A percentile compares a stretch with the other conserved stretches of the same genome.
These are phyloP conservation scores for Anthopleura xanthogrammica DNA, from an alignment of 92 coral and sea anemone genomes.

Conservation along the genomic window DNA sequence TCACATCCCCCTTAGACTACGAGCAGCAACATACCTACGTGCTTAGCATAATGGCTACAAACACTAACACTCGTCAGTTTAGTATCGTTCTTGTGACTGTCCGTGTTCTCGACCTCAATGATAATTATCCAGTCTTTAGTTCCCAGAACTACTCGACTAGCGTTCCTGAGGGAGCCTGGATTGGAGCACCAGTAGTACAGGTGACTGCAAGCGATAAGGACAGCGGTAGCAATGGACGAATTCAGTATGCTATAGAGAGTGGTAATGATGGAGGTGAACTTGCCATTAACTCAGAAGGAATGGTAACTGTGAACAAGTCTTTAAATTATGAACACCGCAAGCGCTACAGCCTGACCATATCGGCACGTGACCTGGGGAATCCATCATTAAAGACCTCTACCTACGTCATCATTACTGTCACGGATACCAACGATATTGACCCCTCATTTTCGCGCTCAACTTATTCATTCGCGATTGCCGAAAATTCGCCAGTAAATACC, in stretches of 20 bases:
- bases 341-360: slow-evolving; percentile 12
- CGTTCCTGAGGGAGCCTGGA: slow-evolving; percentile 38
- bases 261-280: slow-evolving; percentile 37
- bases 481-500: slow-evolving; percentile 22
- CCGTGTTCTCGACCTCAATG: slow-evolving; percentile 27
- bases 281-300: slow-evolving; percentile 13
- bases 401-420: slow-evolving; percentile 33
- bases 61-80: slow-evolving; percentile 13
- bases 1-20: slow-evolving; percentile 27
- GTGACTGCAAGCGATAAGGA: slow-evolving; percentile 63
- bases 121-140: slow-evolving; percentile 22
- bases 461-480: slow-evolving; percentile 37
- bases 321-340: slow-evolving; percentile 34
- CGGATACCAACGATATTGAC: slow-evolving; percentile 44
- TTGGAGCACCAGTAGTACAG: slow-evolving; percentile 43
- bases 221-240: slow-evolving; percentile 45
- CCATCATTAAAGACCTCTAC: slow-evolving; percentile 41
- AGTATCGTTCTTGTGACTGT: slow-evolving; percentile 13
- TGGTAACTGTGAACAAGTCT: slow-evolving; percentile 18
- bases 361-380: slow-evolving; percentile 39
- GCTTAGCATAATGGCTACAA: slow-evolving; percentile 35
- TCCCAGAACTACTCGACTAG: slow-evolving; percentile 23
- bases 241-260: slow-evolving; percentile 32
- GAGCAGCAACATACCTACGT: slow-evolving; percentile 12
- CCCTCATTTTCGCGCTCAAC: slow-evolving; percentile 26